Evolutionary conservation across 2,113 vertebrate species (phyloP), one percentile per base, ranked within the genome.

Genomic region (Furnarius figulus): DNA sequence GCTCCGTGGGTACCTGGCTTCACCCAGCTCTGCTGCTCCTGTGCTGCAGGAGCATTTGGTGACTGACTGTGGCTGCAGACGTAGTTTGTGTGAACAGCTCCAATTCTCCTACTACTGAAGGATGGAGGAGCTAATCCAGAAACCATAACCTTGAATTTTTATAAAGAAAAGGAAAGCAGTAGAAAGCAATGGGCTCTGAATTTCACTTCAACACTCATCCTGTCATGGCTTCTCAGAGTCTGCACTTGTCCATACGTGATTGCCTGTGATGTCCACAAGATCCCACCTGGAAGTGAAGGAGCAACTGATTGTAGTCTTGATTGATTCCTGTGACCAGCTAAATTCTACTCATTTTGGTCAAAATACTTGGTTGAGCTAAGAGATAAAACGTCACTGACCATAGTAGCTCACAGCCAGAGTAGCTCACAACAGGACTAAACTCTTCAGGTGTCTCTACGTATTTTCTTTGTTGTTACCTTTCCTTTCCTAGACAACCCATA

Each of bases 21-120:
- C 71, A 18, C 33, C 53, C 71, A 82, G 28, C 20, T 58, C 53
- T 25, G 75, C 37, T 61, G 30, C 35, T 68, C 4, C 0, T 12
- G 9, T 10, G 46, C n/a, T 46, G n/a, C 46, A 27, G 70, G 55
- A 85, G 24, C 53, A 16, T 73, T 76, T 53, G 55, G 80, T 2
- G 0, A 30, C 30, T 1, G 0, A 40, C 18, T 7, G 40, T 22
- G 49, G 1, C 42, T 46, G 6, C 31, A 6, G 19, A 35, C 10
- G 14, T 4, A 1, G 13, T 9, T 2, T 2, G 5, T 12, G 15
- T 49, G 47, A 73, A 86, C 25, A 82, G 61, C 24, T 72, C 52
- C 22, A 27, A 3, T 23, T 59, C 35, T 42, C 8, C 13, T 23
- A 0, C 20, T 68, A 23, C 40, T 70, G 47, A 83, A 70, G 50